Evolutionary conservation across 2,888 invertebrate genomes (phyloP), one percentile per base, ranked within the genome.

Genomic region (Ceramica pisi): DNA sequence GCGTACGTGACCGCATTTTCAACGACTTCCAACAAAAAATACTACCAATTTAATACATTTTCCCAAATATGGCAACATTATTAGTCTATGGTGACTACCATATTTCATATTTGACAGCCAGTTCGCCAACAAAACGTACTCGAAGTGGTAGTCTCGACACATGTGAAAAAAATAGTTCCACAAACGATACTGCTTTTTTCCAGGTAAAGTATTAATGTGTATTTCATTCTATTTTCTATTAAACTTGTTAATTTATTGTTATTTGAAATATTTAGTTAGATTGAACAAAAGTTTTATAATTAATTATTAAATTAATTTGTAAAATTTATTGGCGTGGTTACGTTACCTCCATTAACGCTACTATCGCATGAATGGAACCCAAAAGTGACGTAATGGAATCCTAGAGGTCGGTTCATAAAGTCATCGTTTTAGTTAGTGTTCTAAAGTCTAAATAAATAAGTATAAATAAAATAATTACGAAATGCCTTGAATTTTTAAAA

Each of bases 121-220:
- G 57, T 57, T 57, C 38, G 57, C 38, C 57, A 57, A 38, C 21
- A 38, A 57, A 57, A 57, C 38, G 57, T 57, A 57, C 8, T 38
- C 14, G 21, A 57, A 38, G 57, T 38, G 38, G 57, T 57, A 3
- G 57, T 21, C 21, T 57, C 57, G 57, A 57, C 57, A 38, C 57
- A 21, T 38, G 57, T 57, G 57, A 38, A 57, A 38, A 57, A 57
- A 57, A 57, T n/a, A 57, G 21, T 56, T 56, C 57, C 57, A 57
- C 38, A 57, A 41, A 41, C 41, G 41, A 41, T 41, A 41, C 41
- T 41, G 41, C 41, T 41, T 41, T 41, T 41, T 9, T 41, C 41
- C 41, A 41, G 41, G 41, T 41, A 41, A 41, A 5, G 41, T 41
- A 57, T 57, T 57, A 35, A 38, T 38, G n/a, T 57, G 21, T 38